Conservation (phyloP, 1,140 invertebrate species). For the Epicauta chinensis region DNA sequence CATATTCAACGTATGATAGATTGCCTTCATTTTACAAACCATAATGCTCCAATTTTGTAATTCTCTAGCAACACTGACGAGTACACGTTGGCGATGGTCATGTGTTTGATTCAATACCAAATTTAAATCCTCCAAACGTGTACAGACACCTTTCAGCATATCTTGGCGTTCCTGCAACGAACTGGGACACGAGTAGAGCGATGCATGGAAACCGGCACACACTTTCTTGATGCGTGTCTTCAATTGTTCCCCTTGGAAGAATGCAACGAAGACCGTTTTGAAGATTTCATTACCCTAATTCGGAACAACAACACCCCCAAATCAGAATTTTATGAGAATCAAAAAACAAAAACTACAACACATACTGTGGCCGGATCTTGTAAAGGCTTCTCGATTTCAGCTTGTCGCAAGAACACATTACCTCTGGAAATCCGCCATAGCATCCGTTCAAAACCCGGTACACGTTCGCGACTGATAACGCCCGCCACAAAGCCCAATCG, state of each 20-base stretch:
- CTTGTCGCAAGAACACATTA: conserved; percentile 83
- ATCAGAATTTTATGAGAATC: no score
- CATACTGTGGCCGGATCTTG: conserved; percentile 84
- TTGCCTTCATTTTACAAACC: conserved; percentile 91
- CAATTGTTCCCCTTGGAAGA: conserved; percentile 98
- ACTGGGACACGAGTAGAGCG: conserved; percentile 93
- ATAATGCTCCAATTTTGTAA: conserved; percentile 93
- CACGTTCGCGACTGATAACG: conserved; percentile 80
- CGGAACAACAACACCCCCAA: no score
- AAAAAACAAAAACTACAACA: no score
- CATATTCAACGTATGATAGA: conserved; percentile 82
- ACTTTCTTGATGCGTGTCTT: conserved; percentile 97
- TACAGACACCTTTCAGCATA: conserved; percentile 92
- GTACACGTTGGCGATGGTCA: conserved; percentile 89
- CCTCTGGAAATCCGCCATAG: conserved; percentile 94
- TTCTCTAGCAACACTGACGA: conserved; percentile 85
- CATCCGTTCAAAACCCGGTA: conserved; percentile 95
- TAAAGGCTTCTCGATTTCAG: conserved; percentile 78
- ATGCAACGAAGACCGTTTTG: conserved; percentile 98
- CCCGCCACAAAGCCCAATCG: conserved; percentile 79
- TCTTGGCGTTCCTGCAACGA: conserved; percentile 83
- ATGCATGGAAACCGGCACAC: conserved; percentile 94
- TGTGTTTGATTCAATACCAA: conserved; percentile 93
- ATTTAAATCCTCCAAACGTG: conserved; percentile 91
- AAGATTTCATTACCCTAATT: conserved; percentile 89